Base-by-base conservation (phyloP, 2,888 invertebrate species). In the Mechanitis mazaeus region DNA sequence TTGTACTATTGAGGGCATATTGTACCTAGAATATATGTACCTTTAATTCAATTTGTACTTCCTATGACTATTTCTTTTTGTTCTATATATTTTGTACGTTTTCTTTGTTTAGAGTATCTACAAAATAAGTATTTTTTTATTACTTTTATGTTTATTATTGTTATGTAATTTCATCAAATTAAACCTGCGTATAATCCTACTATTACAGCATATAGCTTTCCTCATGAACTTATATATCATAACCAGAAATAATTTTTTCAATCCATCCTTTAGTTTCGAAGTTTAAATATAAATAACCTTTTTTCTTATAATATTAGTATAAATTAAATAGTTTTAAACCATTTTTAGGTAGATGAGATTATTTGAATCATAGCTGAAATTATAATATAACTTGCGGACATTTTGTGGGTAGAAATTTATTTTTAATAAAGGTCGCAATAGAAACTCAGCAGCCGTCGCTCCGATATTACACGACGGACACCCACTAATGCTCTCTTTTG, bases 351-450 rank as follows among this genome's bases (percentile, higher is more conserved):
- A 20, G 20, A 20, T 20, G 20, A 20, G 20, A 20, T 20, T 20
- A 20, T 20, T 20, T 20, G 60, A 59, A 54, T 35, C 59, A 61
- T 61, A 60, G 61, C 63, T 68, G 63, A 74, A 75, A 71, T 75
- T 72, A 75, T 75, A 71, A 77, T 77, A 76, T 71, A 75, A 78
- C 71, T 81, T 83, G 85, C 77, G 86, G 85, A 82, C 81, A 78
- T 81, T 87, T 83, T 84, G 87, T 68, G 88, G 87, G 76, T 75
- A 78, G 82, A 86, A 85, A 87, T 87, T 87, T 85, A 85, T 87
- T 87, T 89, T 88, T 88, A 88, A 89, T 88, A 88, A 88, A 88
- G 83, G 86, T 80, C 75, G 79, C 79, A 79, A 80, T 80, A 82
- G 78, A 76, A 74, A 74, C 75, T 75, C 77, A 76, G 75, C 88